Base-by-base conservation (phyloP, 2,113 vertebrate species). In the Myocastor coypus region DNA sequence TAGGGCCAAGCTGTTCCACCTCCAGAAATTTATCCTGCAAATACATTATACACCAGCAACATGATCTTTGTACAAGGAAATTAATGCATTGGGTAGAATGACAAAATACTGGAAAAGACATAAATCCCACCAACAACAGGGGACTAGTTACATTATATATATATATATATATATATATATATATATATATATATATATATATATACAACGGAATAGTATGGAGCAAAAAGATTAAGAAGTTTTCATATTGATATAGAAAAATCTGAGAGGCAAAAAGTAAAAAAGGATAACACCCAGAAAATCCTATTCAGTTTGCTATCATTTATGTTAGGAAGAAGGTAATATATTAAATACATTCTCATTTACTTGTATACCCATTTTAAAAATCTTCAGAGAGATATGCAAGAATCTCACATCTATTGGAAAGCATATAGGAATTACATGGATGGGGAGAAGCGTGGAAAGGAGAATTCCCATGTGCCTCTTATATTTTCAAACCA, bases 1-100 rank as follows among this genome's bases (percentile, higher is more conserved):
- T 91, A 66, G 90, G 24, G 73, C 66, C 22, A 71, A 82, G 37
- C 83, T 77, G 85, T 9, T 88, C 71, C 73, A 85, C 57, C 37
- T 88, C 32, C 3, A 83, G 59, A 46, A 95, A 89, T 85, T 77
- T 77, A 66, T 71, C 92, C 46, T 81, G 77, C 82, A 87, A 55
- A 34, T 86, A 59, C 34, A n/a, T 4, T 2, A 64, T 37, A 63
- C 9, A 55, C 34, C 34, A 80, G 81, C 69, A 80, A 93, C 83
- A 64, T 64, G 14, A 77, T 73, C 37, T 59, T 20, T 83, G 11
- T n/a, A 64, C 64, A 78, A 24, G 4, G 50, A n/a, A 94, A 89
- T 61, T 87, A 95, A 82, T 63, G 19, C 66, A 66, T 37, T 93
- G 52, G 30, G 24, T 91, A 0, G 40, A 78, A 85, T 6, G 71